A percentile compares a stretch with the other conserved stretches of the same genome.
These are phyloP conservation scores for Laterallus jamaicensis DNA, from an alignment of 2,113 vertebrate species.

Conservation along the genomic window DNA sequence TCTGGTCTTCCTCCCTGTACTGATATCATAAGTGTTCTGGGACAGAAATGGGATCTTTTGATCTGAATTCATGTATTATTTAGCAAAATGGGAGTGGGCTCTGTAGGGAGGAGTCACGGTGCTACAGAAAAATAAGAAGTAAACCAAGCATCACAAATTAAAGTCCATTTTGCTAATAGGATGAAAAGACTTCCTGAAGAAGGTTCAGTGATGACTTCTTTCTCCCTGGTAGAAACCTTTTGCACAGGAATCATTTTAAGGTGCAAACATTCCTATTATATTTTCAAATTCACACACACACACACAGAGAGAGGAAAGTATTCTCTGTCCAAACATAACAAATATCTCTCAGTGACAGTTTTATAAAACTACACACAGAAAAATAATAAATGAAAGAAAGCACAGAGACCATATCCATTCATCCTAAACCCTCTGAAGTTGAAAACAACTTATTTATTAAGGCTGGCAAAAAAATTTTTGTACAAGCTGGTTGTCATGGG, in stretches of 20 bases:
- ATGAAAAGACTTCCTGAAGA: neutral
- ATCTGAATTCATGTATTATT: neutral
- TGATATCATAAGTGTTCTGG: neutral
- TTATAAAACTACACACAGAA: neutral
- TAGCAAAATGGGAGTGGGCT: neutral
- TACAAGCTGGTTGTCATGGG: neutral
- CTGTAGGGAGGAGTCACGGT: neutral
- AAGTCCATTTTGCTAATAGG: neutral
- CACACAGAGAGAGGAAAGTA: neutral
- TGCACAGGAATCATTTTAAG: neutral
- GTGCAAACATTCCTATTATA: neutral
- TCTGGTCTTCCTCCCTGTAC: neutral
- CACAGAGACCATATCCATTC: neutral
- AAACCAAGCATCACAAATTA: neutral
- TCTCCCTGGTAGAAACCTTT: neutral
- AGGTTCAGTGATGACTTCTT: neutral
- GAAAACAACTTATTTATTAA: slow-evolving; percentile 19
- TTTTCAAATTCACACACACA: neutral
- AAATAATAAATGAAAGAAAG: slow-evolving; percentile 4
- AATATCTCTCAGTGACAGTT: neutral
- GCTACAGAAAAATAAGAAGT: neutral
- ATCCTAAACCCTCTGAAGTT: neutral
- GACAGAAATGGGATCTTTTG: neutral
- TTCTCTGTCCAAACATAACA: neutral
- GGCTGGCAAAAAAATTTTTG: neutral